Evolutionary conservation across 2,113 vertebrate species (phyloP).

Genomic region (Gobius niger): DNA sequence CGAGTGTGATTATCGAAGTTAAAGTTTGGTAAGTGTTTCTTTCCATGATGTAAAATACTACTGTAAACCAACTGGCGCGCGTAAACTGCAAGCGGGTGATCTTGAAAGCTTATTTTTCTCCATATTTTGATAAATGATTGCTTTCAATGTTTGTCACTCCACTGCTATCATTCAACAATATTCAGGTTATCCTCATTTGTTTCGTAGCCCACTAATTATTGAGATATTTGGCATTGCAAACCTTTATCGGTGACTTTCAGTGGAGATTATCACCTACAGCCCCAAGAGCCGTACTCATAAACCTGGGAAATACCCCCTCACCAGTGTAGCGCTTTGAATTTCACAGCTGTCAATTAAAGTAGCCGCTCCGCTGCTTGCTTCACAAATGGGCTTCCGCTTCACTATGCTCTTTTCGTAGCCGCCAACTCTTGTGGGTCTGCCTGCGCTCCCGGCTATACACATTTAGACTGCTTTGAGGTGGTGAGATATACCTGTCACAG

Average conservation of each 20-base stretch:
- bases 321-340: constrained; percentile 26
- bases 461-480: background rate
- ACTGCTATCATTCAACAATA: too few species aligned
- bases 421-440: background rate
- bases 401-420: constrained; percentile 2
- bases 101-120: too few species aligned
- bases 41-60: background rate
- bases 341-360: constrained; percentile 50
- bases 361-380: constrained; percentile 9
- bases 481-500: background rate
- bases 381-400: constrained; percentile 18
- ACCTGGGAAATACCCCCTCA: constrained; percentile 30
- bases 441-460: background rate
- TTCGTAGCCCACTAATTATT: too few species aligned
- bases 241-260: constrained; percentile 13
- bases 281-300: constrained; percentile 19
- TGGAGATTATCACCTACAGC: constrained; percentile 15
- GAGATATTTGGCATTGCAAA: background rate
- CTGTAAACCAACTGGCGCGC: background rate
- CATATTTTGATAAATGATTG: too few species aligned
- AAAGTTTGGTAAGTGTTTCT: constrained; percentile 59
- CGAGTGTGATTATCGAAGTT: constrained; percentile 18
- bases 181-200: too few species aligned
- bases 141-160: too few species aligned
- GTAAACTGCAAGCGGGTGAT: background rate